Conservation (phyloP, 2,888 invertebrate genomes). For the Magallana nippona region DNA sequence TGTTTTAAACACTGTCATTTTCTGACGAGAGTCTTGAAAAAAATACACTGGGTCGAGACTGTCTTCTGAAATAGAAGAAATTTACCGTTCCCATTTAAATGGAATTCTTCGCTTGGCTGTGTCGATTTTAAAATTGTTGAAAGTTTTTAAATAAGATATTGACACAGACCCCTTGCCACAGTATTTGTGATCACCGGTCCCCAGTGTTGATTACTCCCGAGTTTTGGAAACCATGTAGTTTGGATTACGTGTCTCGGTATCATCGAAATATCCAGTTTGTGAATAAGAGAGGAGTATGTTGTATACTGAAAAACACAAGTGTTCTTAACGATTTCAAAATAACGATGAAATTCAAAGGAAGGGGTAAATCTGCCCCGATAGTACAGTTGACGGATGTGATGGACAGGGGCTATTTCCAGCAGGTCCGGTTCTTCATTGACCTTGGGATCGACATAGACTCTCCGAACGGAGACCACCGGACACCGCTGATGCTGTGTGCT, state of each 20-base stretch:
- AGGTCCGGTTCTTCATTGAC: conserved; percentile 75
- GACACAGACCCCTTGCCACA: neutral
- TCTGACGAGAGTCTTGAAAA: neutral
- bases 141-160: conserved; percentile 33
- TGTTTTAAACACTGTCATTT: conserved; percentile 8
- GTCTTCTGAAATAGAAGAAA: conserved; percentile 1
- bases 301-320: neutral
- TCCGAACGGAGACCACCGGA: conserved; percentile 68
- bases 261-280: neutral
- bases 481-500: conserved; percentile 76
- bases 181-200: neutral
- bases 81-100: conserved; percentile 27
- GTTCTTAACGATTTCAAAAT: neutral
- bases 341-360: conserved; percentile 49
- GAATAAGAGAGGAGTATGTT: neutral
- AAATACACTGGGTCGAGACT: neutral
- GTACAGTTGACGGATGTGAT: conserved; percentile 67
- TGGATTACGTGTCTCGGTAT: neutral
- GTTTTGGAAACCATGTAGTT: conserved; percentile 2
- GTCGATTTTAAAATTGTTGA: conserved; percentile 33
- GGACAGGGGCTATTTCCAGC: conserved; percentile 74
- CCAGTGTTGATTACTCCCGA: neutral
- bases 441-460: conserved; percentile 70
- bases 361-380: conserved; percentile 52
- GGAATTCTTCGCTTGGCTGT: conserved; percentile 31